Evolutionary conservation across 2,888 invertebrate species (phyloP), one percentile per base, ranked within the genome.

Genomic region (Scaptomyza parva): DNA sequence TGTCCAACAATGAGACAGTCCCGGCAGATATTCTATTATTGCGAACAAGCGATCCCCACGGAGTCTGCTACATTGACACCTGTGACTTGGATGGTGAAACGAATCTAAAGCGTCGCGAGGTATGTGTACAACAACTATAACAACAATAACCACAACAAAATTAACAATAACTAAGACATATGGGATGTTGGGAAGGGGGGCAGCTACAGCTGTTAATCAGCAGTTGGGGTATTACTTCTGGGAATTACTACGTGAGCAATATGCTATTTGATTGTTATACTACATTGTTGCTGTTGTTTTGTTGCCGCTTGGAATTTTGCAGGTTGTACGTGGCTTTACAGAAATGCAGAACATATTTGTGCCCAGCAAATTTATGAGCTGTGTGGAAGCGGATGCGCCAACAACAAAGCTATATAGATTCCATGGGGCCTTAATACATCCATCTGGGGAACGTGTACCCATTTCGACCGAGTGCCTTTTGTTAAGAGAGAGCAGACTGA

Each of bases 21-120:
- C 99, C 99, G 30, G 99, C 99, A 0, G 99, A 99, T 92, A 95
- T 99, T 89, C 93, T 99, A 66, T 92, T 99, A 61, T 93, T 99
- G 67, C 94, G 96, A 85, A 96, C 97, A 59, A 97, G 97, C 86
- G 98, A 97, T 92, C 94, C 95, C 8, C 94, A 96, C 88, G 98
- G 98, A 40, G 93, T 96, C 62, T 98, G 98, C 90, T 98, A 97
- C 92, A 95, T 99, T 76, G 99, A 99, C 92, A 99, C 99, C 0
- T 97, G 97, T 89, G 98, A 99, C 92, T 93, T 99, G 88, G 99
- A 99, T 89, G 99, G 99, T 9, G 99, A 99, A 92, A 97, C 97
- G 44, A 99, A 98, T 92, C 93, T 99, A 68, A 99, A 99, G 91
- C 97, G 98, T 90, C 93, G 98, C 78, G 95, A 97, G 90, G 96